A percentile compares a stretch with the other conserved stretches of the same genome.
phyloP scores from a whole-genome alignment of 2,113 vertebrate species.

The Pomatorhinus ruficollis region DNA sequence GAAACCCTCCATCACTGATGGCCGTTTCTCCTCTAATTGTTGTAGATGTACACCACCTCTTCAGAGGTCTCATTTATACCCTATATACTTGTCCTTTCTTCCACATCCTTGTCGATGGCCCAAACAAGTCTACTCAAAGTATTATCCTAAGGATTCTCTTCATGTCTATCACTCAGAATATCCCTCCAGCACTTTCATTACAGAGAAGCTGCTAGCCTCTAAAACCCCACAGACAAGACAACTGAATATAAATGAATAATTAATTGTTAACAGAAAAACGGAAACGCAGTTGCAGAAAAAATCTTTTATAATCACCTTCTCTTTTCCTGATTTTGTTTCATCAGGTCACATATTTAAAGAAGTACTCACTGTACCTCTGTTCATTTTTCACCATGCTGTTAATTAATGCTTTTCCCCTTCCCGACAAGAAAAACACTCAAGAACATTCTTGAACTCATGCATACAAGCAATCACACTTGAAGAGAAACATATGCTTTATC shows the following conservation, averaged over 20 bases:
- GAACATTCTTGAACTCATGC: conserved; percentile 7
- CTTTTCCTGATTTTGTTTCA: not conserved
- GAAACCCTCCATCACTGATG: not conserved
- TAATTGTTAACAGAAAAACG: not conserved
- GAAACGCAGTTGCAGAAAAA: not conserved
- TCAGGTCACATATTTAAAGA: not conserved
- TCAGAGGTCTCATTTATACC: not conserved
- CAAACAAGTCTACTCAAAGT: not conserved
- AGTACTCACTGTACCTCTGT: not conserved
- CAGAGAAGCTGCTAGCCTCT: not conserved
- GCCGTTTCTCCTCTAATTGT: not conserved
- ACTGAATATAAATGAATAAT: not conserved
- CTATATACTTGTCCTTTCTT: not conserved
- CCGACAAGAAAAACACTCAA: conserved; percentile 30
- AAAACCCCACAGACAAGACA: not conserved
- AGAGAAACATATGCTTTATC: conserved; percentile 28
- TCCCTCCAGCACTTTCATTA: not conserved
- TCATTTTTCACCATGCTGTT: not conserved
- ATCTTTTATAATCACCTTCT: not conserved
- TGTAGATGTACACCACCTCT: not conserved
- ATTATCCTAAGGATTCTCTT: not conserved
- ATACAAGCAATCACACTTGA: not conserved
- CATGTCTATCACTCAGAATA: not conserved
- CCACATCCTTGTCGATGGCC: not conserved
- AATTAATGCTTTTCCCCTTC: conserved; percentile 15